Base-by-base conservation (phyloP, 2,888 invertebrate species). In the Melanargia galathea region DNA sequence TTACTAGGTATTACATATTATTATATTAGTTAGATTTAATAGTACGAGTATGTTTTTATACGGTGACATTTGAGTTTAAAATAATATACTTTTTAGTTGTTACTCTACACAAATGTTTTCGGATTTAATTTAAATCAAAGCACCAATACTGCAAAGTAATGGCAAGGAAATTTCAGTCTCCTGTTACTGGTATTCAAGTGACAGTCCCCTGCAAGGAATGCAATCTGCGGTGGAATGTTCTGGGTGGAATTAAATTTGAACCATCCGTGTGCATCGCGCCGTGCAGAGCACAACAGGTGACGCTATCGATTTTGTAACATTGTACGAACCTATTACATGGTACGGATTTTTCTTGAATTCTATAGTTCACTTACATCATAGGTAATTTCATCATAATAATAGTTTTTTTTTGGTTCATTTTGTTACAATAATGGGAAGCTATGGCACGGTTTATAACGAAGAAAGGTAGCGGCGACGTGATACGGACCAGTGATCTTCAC, bases 171-270 rank as follows among this genome's bases (percentile, higher is more conserved):
- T 65, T 63, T 51, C 63, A 26, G 60, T 57, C 40, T 35, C 65
- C 55, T 61, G 65, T 66, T 64, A 64, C 64, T 62, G 56, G 78
- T 76, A 79, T 76, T 77, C 80, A 80, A 78, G 75, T 71, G 74
- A 68, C 65, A 65, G 74, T 74, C 71, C 76, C 72, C 74, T 75
- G 78, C 71, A 76, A 79, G 89, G 88, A 90, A 89, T 87, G 90
- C 87, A 90, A 90, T 90, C 88, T 84, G 84, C 78, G 77, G 80
- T 67, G 87, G 87, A 86, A 90, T 90, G 83, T 77, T 78, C 74
- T 77, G 73, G 74, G 78, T 78, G 77, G 83, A 84, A 87, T 86
- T 86, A 87, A 84, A 87, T 87, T 88, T 83, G 78, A 80, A 80
- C 80, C 74, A 77, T 73, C 70, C 71, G 70, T 69, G 73, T 74